Conservation (phyloP, 2,888 invertebrate genomes). For the Athalia circularis region DNA sequence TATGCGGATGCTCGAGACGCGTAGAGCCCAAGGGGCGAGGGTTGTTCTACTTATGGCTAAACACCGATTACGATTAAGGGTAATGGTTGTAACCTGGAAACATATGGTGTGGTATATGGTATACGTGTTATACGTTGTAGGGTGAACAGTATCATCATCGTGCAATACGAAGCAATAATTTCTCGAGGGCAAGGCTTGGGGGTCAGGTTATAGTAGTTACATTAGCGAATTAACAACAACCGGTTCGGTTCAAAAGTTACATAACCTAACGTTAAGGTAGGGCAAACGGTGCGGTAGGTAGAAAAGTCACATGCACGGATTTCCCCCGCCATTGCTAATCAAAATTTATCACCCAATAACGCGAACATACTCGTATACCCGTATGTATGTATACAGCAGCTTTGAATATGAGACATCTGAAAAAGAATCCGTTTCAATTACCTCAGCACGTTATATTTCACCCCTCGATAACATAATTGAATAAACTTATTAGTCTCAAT, state of each 20-base stretch:
- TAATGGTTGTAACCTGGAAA: constrained; percentile 28
- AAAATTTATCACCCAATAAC: constrained; percentile 40
- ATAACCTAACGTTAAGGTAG: constrained; percentile 10
- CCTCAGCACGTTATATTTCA: constrained; percentile 9
- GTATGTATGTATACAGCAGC: neutral
- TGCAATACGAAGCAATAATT: constrained; percentile 38
- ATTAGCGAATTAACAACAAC: constrained; percentile 44
- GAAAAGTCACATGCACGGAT: constrained; percentile 12
- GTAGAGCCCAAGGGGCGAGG: constrained; percentile 19
- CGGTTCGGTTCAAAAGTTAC: constrained; percentile 42
- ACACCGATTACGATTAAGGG: constrained; percentile 35
- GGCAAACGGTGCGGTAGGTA: constrained; percentile 5
- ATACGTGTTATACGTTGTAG: neutral
- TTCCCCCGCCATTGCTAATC: constrained; percentile 26
- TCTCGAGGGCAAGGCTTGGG: constrained; percentile 29
- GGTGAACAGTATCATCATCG: constrained; percentile 20
- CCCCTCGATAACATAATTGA: constrained; percentile 16
- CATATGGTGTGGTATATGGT: constrained; percentile 17
- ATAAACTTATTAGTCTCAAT: neutral
- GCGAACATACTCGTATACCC: constrained; percentile 4
- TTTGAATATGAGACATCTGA: constrained; percentile 23
- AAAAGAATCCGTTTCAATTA: constrained; percentile 7
- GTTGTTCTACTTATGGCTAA: constrained; percentile 32
- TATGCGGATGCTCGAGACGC: constrained; percentile 10
- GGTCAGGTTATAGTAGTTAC: constrained; percentile 37